Conservation (phyloP, 2,888 invertebrate species). For the Blomia tropicalis region DNA sequence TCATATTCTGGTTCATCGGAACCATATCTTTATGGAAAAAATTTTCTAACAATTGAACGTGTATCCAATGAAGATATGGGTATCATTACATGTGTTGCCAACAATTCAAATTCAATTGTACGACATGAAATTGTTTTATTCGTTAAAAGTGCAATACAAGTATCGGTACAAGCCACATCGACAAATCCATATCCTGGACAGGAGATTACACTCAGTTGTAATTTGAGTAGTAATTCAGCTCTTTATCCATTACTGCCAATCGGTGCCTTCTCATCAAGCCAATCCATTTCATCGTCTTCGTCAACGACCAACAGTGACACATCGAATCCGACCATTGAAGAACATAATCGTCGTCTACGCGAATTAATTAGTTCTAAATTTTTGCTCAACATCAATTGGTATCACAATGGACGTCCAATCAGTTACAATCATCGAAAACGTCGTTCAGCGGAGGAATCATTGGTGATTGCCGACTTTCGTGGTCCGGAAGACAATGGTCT, state of each 20-base stretch:
- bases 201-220: constrained; percentile 25
- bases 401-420: constrained; percentile 17
- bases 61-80: constrained; percentile 26
- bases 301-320: not conserved
- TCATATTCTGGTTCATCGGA: not conserved
- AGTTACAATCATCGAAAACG: constrained; percentile 17
- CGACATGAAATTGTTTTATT: constrained; percentile 28
- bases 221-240: not conserved
- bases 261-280: not conserved
- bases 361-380: constrained; percentile 5
- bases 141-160: constrained; percentile 27
- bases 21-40: not conserved
- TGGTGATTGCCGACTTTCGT: constrained; percentile 20
- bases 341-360: not conserved
- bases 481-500: constrained; percentile 27
- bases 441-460: constrained; percentile 13
- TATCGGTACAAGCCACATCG: constrained; percentile 4
- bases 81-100: constrained; percentile 30
- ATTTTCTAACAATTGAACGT: constrained; percentile 19
- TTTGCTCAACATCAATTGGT: constrained; percentile 19
- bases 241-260: not conserved
- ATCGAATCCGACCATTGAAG: not conserved
- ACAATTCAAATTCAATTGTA: constrained; percentile 29
- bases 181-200: constrained; percentile 20
- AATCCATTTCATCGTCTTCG: not conserved